A percentile compares a stretch with the other conserved stretches of the same genome.
Conservation (phyloP, 2,797 vertebrate genomes). For the Cheirogaleus major region DNA sequence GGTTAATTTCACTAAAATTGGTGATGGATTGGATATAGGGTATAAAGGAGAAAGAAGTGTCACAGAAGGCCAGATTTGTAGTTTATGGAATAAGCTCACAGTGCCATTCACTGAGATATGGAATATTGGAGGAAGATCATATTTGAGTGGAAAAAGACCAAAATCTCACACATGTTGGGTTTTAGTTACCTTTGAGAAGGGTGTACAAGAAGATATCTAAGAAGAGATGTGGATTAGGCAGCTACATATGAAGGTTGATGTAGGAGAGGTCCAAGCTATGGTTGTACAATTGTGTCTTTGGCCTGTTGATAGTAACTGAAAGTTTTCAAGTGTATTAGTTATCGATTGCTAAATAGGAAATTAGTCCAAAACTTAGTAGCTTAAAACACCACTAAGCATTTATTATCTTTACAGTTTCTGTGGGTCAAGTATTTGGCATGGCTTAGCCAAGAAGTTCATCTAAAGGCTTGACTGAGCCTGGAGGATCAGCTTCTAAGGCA, state of each 20-base stretch:
- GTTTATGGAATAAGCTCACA: background rate
- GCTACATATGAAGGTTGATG: background rate
- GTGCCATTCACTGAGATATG: background rate
- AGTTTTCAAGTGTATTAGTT: background rate
- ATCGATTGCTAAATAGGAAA: background rate
- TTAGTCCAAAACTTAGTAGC: background rate
- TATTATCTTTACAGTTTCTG: background rate
- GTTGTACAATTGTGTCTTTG: background rate
- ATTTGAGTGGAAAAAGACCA: background rate
- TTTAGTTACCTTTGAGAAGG: background rate
- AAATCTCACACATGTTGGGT: background rate
- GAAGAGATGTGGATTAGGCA: background rate
- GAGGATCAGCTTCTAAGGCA: background rate
- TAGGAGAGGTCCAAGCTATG: background rate
- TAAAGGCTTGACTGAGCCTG: background rate
- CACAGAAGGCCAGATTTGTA: background rate
- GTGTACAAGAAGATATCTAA: background rate
- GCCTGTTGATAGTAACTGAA: background rate
- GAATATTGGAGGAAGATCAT: background rate
- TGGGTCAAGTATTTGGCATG: background rate
- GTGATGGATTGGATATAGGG: background rate
- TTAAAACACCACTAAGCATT: background rate
- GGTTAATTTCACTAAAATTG: background rate
- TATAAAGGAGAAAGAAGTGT: background rate
- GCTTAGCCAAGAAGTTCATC: background rate